Evolutionary conservation across 92 coral and sea anemone genomes (phyloP).

Genomic region (Plumapathes pennacea): DNA sequence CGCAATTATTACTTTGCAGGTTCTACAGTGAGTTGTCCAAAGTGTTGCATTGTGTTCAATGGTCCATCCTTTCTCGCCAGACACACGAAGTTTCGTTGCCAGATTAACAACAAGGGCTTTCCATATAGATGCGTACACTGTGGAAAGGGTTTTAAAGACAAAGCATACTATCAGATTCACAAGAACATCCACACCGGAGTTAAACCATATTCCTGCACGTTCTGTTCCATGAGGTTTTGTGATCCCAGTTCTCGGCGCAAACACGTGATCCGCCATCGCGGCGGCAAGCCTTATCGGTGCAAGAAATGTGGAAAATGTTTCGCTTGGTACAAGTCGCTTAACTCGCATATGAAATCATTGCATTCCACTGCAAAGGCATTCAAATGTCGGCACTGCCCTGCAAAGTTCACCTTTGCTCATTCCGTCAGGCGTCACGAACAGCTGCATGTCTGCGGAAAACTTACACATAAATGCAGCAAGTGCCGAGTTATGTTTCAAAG

Average conservation of each 20-base stretch:
- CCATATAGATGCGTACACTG: conserved; percentile 43
- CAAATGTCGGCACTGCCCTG: conserved; percentile 7
- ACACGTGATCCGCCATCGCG: conserved; percentile 4
- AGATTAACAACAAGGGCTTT: conserved; percentile 22
- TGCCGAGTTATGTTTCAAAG: conserved; percentile 1
- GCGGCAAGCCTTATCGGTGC: not conserved
- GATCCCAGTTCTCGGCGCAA: conserved; percentile 9
- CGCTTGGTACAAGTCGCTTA: not conserved
- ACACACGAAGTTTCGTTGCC: conserved; percentile 43
- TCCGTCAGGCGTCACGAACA: conserved; percentile 7
- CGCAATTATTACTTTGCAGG: no score
- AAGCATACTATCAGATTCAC: conserved; percentile 4
- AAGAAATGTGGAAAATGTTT: conserved; percentile 4
- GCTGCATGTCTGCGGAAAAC: not conserved
- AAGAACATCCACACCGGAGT: conserved; percentile 38
- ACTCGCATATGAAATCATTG: no score
- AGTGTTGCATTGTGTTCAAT: conserved; percentile 26
- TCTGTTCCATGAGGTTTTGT: conserved; percentile 18
- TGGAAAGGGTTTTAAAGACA: conserved; percentile 23
- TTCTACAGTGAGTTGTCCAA: conserved; percentile 31
- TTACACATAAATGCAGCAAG: not conserved
- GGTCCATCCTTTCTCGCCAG: conserved; percentile 24
- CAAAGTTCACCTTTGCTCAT: not conserved
- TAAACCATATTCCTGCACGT: conserved; percentile 14
- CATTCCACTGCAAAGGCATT: not conserved